phyloP scores from a whole-genome alignment of 2,113 vertebrate species.

The Bungarus multicinctus region DNA sequence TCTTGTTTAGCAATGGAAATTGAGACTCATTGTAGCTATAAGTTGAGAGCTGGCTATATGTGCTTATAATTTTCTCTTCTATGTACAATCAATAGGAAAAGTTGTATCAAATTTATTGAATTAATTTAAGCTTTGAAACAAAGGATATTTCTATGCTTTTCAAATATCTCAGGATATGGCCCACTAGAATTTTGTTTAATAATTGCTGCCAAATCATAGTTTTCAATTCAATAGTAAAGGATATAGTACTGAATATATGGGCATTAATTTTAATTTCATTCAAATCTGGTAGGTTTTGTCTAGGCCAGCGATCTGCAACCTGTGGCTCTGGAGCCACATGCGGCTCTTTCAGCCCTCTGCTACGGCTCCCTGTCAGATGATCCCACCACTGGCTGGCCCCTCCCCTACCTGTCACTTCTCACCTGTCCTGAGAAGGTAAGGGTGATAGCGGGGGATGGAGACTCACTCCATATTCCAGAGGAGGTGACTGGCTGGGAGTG shows the following conservation, averaged over 20 bases:
- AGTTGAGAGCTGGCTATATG: not conserved
- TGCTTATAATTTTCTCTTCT: not conserved
- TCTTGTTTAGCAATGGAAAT: not conserved
- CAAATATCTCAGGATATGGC: not conserved
- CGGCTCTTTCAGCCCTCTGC: too few species aligned
- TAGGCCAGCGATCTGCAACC: not conserved
- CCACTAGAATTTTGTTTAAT: not conserved
- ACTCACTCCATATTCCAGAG: too few species aligned
- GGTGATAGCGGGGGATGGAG: too few species aligned
- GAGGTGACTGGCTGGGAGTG: too few species aligned
- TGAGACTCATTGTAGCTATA: not conserved
- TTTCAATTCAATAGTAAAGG: not conserved
- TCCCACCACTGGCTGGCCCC: too few species aligned
- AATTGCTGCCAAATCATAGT: not conserved
- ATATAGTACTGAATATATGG: not conserved
- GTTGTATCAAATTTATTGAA: not conserved
- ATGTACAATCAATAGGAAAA: not conserved
- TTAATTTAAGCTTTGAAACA: not conserved
- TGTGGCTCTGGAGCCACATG: too few species aligned
- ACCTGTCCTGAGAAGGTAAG: too few species aligned
- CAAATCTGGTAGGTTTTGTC: not conserved
- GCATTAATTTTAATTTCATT: not conserved
- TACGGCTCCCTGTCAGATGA: too few species aligned
- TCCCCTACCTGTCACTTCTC: too few species aligned
- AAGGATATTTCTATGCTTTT: not conserved